Evolutionary conservation across 2,888 invertebrate species (phyloP), one percentile per base, ranked within the genome.

Genomic region (Diarsia mendica): DNA sequence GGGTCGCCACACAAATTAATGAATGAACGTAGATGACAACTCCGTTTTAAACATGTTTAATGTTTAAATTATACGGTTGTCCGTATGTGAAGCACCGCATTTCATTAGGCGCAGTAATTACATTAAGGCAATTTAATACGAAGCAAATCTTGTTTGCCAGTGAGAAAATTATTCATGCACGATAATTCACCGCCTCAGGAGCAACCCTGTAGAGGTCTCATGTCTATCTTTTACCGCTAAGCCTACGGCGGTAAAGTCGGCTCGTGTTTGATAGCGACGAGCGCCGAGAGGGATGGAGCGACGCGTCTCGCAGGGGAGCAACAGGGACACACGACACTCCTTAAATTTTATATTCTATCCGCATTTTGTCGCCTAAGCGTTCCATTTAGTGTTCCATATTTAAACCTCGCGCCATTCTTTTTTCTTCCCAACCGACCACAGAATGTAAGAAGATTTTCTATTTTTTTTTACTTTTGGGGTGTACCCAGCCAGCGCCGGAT

Each of bases 361-460:
- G 94, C 96, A 96, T 96, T 96, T 96, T 96, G 96, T 96, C 96
- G 96, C 96, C 96, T 96, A 96, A 96, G 96, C 95, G 96, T 96
- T 95, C 96, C 96, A 96, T 96, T 96, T 96, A 96, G 96, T 96
- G 96, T 96, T 95, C 95, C 96, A 96, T 96, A 96, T 96, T 96
- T 96, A 96, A 96, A 94, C 93, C 93, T 93, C 92, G 92, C 94
- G 93, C 93, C 93, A 91, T 94, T 95, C 93, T 95, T 95, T 95
- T 94, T 95, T 92, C 92, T 92, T 93, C 89, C 88, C 93, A 91
- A 89, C 90, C 92, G 90, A 93, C 93, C 93, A 93, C 88, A 91
- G 94, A 93, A 94, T 95, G 94, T 94, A 92, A 92, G 92, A 90
- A 90, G 91, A 91, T 94, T 95, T 94, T 93, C 91, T 91, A 89